These are phyloP conservation scores for Bucorvus abyssinicus DNA, from an alignment of 2,797 vertebrate species.

Conservation along the genomic window DNA sequence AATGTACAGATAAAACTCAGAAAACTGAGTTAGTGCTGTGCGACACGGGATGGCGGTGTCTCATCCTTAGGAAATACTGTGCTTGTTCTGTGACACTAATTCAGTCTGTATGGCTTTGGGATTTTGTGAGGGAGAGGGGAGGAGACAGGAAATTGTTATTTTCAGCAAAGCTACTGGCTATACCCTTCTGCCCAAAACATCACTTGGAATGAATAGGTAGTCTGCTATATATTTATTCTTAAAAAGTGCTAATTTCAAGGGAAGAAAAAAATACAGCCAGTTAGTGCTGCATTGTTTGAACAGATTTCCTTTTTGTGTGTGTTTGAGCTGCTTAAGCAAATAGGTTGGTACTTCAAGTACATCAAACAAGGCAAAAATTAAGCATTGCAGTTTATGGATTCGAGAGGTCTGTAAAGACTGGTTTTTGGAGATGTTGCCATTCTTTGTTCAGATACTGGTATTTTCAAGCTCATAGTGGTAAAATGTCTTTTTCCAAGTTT, in stretches of 20 bases:
- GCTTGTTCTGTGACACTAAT: neutral
- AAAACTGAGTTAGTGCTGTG: neutral
- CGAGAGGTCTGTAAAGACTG: neutral
- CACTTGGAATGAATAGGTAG: neutral
- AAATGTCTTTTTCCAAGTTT: constrained; percentile 79
- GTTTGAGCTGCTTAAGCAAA: neutral
- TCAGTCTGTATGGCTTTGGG: neutral
- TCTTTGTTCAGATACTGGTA: neutral
- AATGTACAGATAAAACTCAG: neutral
- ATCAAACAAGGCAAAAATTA: neutral
- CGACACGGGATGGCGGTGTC: rapidly evolving
- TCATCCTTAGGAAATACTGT: neutral
- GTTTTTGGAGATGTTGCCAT: neutral
- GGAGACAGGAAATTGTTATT: neutral
- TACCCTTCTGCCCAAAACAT: neutral
- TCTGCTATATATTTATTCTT: neutral
- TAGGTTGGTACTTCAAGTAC: neutral
- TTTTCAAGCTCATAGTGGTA: constrained; percentile 2
- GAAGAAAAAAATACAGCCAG: neutral
- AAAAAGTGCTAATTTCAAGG: neutral
- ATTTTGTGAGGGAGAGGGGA: neutral
- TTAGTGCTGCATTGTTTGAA: neutral
- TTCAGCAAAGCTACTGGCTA: neutral
- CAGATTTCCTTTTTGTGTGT: neutral
- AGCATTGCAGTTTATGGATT: neutral